phyloP scores from a whole-genome alignment of 2,113 vertebrate species.

The Chamaetylas fuelleborni region DNA sequence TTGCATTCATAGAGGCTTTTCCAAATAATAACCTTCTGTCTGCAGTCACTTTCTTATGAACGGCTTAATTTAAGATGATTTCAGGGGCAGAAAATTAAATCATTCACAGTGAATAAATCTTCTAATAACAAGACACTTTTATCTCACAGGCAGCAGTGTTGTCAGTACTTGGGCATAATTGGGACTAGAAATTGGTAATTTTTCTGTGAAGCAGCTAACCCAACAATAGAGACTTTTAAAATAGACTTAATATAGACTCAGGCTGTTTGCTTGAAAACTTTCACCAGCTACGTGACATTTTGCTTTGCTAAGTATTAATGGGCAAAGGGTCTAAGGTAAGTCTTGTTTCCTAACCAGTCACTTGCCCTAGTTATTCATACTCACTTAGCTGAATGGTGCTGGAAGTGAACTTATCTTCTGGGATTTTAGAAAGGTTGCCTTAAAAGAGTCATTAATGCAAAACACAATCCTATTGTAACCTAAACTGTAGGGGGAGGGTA shows the following conservation, averaged over 20 bases:
- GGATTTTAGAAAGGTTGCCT: neutral
- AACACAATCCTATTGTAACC: neutral
- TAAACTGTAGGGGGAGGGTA: neutral
- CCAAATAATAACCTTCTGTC: conserved; percentile 36
- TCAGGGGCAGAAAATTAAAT: conserved; percentile 69
- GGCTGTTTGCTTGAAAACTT: neutral
- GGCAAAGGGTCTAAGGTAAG: neutral
- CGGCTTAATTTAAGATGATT: conserved; percentile 49
- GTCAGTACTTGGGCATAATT: neutral
- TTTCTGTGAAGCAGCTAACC: neutral
- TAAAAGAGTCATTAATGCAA: neutral
- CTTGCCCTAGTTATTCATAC: neutral
- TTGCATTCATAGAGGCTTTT: conserved; percentile 29
- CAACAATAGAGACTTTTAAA: neutral
- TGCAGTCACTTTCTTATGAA: conserved; percentile 26
- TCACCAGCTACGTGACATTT: neutral
- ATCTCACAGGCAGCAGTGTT: neutral
- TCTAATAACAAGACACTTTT: conserved; percentile 26
- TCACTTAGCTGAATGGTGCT: neutral
- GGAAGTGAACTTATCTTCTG: neutral
- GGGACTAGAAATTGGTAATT: conserved; percentile 17
- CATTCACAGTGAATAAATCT: conserved; percentile 42
- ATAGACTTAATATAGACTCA: neutral
- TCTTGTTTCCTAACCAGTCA: neutral
- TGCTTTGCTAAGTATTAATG: neutral